Percentiles rank a stretch among this genome's conserved stretches.
phyloP scores from a whole-genome alignment of 2,888 invertebrate species.

The Gibbula magus region DNA sequence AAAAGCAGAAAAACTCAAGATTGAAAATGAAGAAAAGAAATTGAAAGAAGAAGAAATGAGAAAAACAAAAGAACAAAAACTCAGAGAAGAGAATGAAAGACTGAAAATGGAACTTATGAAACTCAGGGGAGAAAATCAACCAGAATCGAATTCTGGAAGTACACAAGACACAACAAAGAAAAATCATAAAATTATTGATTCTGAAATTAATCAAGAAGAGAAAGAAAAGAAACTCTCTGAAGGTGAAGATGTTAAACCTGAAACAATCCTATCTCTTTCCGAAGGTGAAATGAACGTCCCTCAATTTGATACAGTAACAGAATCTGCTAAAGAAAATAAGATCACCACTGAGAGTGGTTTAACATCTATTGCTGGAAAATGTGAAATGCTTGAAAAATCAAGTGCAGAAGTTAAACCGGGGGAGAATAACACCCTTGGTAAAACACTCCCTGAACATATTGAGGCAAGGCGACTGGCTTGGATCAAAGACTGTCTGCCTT shows the following conservation, averaged over 20 bases:
- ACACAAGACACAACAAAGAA: constrained; percentile 29
- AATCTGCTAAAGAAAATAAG: background rate
- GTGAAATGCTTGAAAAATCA: background rate
- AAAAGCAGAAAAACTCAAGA: constrained; percentile 19
- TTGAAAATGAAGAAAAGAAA: constrained; percentile 33
- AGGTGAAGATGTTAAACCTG: constrained; percentile 13
- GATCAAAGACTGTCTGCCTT: constrained; percentile 68
- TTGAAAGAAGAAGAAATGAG: constrained; percentile 35
- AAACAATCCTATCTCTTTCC: background rate
- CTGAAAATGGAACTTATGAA: constrained; percentile 40
- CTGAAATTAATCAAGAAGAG: constrained; percentile 22
- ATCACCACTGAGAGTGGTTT: background rate
- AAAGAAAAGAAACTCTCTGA: constrained; percentile 6
- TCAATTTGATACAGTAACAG: background rate
- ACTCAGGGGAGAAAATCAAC: constrained; percentile 32
- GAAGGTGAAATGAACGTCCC: background rate
- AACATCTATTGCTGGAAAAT: background rate
- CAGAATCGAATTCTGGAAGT: constrained; percentile 37
- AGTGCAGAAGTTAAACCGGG: background rate
- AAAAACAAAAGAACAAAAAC: constrained; percentile 29
- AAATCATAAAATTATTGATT: constrained; percentile 5
- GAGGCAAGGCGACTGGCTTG: constrained; percentile 60
- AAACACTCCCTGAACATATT: constrained; percentile 50
- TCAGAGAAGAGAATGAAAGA: constrained; percentile 32
- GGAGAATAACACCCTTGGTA: background rate